Evolutionary conservation across 23 tunicate species (phyloP).

Genomic region (Halocynthia roretzi): DNA sequence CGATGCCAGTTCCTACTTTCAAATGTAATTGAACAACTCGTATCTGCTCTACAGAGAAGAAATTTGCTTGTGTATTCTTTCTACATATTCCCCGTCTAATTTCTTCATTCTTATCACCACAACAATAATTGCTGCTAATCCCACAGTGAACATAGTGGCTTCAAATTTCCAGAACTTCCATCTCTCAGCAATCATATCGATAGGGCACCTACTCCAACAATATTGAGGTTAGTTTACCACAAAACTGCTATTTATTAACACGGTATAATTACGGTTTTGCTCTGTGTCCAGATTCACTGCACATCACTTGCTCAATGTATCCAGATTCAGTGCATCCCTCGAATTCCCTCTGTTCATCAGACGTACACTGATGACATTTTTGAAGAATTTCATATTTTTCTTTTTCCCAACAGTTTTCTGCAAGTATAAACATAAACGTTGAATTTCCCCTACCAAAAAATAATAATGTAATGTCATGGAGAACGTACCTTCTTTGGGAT

Average conservation of each 20-base stretch:
- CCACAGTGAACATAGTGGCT: background rate
- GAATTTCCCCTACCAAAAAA: background rate
- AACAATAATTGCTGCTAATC: background rate
- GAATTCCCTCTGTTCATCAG: background rate
- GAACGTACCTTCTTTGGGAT: too few relatives aligned
- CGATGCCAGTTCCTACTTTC: too few relatives aligned
- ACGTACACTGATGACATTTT: constrained; percentile 18
- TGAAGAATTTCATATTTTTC: constrained; percentile 3
- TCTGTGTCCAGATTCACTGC: constrained; percentile 10
- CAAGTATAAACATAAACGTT: background rate
- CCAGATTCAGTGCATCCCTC: constrained; percentile 15
- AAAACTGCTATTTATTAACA: background rate
- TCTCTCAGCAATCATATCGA: constrained; percentile 5
- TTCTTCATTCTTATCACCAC: constrained; percentile 25
- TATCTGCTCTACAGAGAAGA: background rate
- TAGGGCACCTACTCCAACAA: constrained; percentile 12
- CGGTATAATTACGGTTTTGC: background rate
- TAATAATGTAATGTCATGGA: too few relatives aligned
- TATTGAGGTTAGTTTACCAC: background rate
- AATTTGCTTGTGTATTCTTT: constrained; percentile 27
- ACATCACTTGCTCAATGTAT: constrained; percentile 23
- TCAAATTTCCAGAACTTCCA: constrained; percentile 19
- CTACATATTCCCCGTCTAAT: constrained; percentile 9
- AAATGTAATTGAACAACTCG: too few relatives aligned
- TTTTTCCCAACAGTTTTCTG: constrained; percentile 12